These are phyloP conservation scores for Thomomys bottae DNA, from an alignment of 2,113 vertebrate species.

Conservation along the genomic window DNA sequence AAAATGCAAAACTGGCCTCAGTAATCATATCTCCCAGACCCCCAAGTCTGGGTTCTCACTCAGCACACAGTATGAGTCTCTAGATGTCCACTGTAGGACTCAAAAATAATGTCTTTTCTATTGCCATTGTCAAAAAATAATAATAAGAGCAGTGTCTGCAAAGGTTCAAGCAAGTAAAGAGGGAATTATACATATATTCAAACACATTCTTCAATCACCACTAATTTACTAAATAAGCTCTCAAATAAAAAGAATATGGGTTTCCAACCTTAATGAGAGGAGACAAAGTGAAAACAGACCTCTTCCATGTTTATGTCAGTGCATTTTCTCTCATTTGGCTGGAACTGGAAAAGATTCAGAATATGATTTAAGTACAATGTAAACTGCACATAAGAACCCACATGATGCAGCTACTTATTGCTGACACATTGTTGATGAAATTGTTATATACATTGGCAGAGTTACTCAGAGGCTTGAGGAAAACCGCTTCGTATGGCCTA, in stretches of 20 bases:
- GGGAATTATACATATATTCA: neutral
- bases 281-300: conserved; percentile 64
- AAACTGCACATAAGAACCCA: conserved; percentile 52
- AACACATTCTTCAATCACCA: conserved; percentile 36
- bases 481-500: neutral
- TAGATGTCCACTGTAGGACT: neutral
- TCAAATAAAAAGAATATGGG: conserved; percentile 49
- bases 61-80: neutral
- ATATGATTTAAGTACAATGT: conserved; percentile 42
- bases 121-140: conserved; percentile 9
- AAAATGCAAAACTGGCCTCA: neutral
- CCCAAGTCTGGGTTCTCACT: neutral
- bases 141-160: neutral
- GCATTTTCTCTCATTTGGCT: conserved; percentile 62
- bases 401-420: conserved; percentile 26
- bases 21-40: neutral
- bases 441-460: conserved; percentile 13
- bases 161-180: neutral
- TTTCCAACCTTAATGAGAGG: conserved; percentile 58
- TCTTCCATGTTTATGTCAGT: conserved; percentile 56
- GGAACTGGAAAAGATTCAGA: conserved; percentile 36
- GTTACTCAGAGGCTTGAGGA: neutral
- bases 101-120: neutral
- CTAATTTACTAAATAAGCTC: conserved; percentile 57
- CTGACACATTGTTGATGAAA: conserved; percentile 19